Conservation (phyloP, 2,113 vertebrate genomes). For the Agelaius phoeniceus region DNA sequence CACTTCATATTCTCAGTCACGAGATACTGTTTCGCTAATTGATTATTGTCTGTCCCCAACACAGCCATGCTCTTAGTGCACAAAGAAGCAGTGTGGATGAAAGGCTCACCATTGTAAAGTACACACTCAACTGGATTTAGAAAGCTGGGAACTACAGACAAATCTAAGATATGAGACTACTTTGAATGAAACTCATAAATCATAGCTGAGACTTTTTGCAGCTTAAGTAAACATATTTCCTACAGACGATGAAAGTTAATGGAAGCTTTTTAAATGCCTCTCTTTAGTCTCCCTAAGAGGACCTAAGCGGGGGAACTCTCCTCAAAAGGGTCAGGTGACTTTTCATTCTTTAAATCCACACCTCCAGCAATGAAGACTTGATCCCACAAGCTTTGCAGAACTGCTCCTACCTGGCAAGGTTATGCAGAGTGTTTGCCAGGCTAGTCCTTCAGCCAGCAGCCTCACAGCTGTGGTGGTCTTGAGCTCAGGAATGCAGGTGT, state of each 20-base stretch:
- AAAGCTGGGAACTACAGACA: neutral
- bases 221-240: neutral
- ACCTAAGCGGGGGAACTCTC: neutral
- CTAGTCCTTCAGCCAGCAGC: neutral
- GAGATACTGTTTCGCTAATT: slow-evolving; percentile 25
- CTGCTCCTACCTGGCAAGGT: neutral
- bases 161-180: neutral
- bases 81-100: slow-evolving; percentile 43
- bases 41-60: slow-evolving; percentile 31
- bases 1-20: slow-evolving; percentile 41
- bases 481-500: slow-evolving; percentile 13
- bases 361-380: neutral
- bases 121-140: neutral
- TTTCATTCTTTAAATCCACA: neutral
- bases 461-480: neutral
- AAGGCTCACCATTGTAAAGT: slow-evolving; percentile 21
- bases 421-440: neutral
- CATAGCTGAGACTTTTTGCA: neutral
- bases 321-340: neutral
- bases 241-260: neutral
- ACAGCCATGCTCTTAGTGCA: neutral
- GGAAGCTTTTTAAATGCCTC: neutral
- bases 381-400: neutral
- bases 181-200: slow-evolving; percentile 15
- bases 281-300: neutral